Evolutionary conservation across 2,797 vertebrate species (phyloP), one percentile per base, ranked within the genome.

Genomic region (Uromys caudimaculatus): DNA sequence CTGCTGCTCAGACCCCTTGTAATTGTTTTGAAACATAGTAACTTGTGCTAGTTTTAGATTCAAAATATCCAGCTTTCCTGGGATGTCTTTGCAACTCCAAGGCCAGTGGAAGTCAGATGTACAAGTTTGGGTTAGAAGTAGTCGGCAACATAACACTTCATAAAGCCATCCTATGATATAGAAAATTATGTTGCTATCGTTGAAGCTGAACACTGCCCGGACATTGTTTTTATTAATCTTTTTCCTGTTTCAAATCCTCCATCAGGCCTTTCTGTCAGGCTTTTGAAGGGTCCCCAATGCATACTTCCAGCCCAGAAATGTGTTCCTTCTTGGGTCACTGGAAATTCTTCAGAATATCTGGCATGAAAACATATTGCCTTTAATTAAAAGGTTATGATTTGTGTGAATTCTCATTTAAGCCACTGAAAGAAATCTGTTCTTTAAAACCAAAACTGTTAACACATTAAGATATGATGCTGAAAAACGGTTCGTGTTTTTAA

Each of bases 311-410:
- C 96, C 96, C 73, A 97, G 96, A 89, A 98, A 95, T 81, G 87
- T 84, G 67, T 91, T 62, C 67, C 85, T 94, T 87, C 50, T 86
- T 89, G 97, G 95, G 87, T 69, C 98, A 82, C 5, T 96, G 92
- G 16, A 6, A 73, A 64, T 90, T 64, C 87, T 94, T 79, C 2
- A 69, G 35, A 90, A 71, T 94, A 90, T 89, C 93, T 92, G 89
- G 76, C 47, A 97, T 58, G 52, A 76, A 88, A 2, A 88, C 94
- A 96, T 96, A 93, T 90, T 92, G 76, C 29, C 96, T 97, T 97
- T 50, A 96, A 98, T 97, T 97, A 97, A 89, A 98, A 98, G 92
- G 82, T 44, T 77, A 73, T 1, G 85, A 82, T 97, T 97, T 97
- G 84, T 95, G 83, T 91, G 62, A 95, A 78, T 97, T 96, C n/a